Conservation (phyloP, 2,797 vertebrate species). For the Pogonophryne albipinna region DNA sequence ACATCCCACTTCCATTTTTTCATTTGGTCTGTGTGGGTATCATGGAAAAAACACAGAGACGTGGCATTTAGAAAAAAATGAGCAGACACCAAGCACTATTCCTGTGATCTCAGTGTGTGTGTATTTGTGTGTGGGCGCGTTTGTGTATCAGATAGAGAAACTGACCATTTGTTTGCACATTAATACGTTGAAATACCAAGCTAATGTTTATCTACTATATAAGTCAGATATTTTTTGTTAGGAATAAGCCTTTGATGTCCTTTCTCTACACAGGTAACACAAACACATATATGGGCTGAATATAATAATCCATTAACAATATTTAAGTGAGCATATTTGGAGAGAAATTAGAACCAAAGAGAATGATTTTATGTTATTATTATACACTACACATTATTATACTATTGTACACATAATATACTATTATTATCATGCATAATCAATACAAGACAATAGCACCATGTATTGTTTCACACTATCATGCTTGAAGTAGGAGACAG, state of each 20-base stretch:
- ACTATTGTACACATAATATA: too few relatives aligned
- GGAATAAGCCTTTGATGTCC: slow-evolving; percentile 26
- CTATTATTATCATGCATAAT: too few relatives aligned
- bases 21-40: slow-evolving; percentile 49
- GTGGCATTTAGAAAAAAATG: slow-evolving; percentile 26
- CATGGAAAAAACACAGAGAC: slow-evolving; percentile 55
- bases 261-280: slow-evolving; percentile 31
- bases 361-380: too few relatives aligned
- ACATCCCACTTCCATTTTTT: slow-evolving; percentile 65
- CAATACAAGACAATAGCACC: background rate
- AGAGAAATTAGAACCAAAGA: too few relatives aligned
- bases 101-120: background rate
- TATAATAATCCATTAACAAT: background rate
- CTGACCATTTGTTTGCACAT: background rate
- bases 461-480: slow-evolving; percentile 17
- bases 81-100: slow-evolving; percentile 12
- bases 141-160: too few relatives aligned
- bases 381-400: too few relatives aligned
- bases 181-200: slow-evolving; percentile 9
- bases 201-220: slow-evolving; percentile 32
- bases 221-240: background rate
- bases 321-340: background rate
- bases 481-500: slow-evolving; percentile 5
- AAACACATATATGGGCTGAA: slow-evolving; percentile 30
- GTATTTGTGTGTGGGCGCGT: background rate